phyloP scores from a whole-genome alignment of 2,888 invertebrate species.

The Scelioninae gen. 1 region DNA sequence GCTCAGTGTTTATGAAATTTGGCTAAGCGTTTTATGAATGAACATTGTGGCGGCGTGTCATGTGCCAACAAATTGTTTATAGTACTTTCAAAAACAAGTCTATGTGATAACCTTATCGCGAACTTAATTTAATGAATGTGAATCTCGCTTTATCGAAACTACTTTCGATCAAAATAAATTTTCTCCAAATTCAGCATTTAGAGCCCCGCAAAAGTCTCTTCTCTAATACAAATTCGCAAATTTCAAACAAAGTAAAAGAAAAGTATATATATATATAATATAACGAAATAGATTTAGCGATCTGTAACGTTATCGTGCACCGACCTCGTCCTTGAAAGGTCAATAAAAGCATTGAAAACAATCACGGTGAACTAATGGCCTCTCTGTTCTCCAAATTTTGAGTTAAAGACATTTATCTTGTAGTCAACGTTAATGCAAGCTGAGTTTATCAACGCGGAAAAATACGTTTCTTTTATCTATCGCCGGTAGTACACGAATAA shows the following conservation, averaged over 20 bases:
- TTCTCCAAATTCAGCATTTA: slow-evolving; percentile 4
- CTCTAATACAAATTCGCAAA: not conserved
- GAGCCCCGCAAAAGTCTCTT: not conserved
- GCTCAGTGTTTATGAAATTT: slow-evolving; percentile 39
- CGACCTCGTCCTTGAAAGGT: slow-evolving; percentile 67
- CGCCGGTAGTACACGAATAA: slow-evolving; percentile 37
- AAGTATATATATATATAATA: no score
- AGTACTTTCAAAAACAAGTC: slow-evolving; percentile 53
- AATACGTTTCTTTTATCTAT: slow-evolving; percentile 56
- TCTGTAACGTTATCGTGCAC: slow-evolving; percentile 52
- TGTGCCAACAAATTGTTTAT: slow-evolving; percentile 43
- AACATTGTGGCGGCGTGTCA: slow-evolving; percentile 23
- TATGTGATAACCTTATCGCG: slow-evolving; percentile 47
- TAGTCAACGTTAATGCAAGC: slow-evolving; percentile 38
- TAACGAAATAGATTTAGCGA: no score
- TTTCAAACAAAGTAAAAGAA: slow-evolving; percentile 4
- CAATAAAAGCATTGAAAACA: slow-evolving; percentile 61
- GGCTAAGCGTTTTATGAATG: slow-evolving; percentile 51
- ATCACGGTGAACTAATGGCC: slow-evolving; percentile 58
- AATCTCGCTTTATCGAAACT: slow-evolving; percentile 30
- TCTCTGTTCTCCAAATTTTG: slow-evolving; percentile 60
- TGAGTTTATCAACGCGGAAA: slow-evolving; percentile 61
- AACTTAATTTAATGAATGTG: slow-evolving; percentile 32
- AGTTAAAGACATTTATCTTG: slow-evolving; percentile 43
- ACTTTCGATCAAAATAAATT: slow-evolving; percentile 35